phyloP scores from a whole-genome alignment of 2,113 vertebrate genomes.

The Scopus umbretta region DNA sequence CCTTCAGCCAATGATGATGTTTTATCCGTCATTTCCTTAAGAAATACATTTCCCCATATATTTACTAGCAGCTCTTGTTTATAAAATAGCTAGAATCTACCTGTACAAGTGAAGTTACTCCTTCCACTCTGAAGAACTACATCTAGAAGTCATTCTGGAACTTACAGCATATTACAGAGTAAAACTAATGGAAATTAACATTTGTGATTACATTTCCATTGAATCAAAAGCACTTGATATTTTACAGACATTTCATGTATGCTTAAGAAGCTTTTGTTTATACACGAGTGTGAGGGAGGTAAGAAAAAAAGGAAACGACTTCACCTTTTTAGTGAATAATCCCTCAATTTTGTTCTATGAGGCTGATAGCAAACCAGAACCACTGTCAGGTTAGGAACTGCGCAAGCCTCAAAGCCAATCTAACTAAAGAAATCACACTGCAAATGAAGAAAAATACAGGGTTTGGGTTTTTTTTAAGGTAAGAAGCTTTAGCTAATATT shows the following conservation, averaged over 20 bases:
- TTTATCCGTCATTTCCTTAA: not conserved
- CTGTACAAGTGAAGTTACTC: not conserved
- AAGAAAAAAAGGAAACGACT: constrained; percentile 3
- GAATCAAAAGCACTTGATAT: not conserved
- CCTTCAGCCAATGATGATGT: not conserved
- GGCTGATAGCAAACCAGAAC: constrained; percentile 57
- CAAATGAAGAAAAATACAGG: not conserved
- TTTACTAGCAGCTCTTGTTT: not conserved
- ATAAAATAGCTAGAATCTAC: not conserved
- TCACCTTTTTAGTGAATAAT: constrained; percentile 3
- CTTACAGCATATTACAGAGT: not conserved
- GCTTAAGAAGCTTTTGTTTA: not conserved
- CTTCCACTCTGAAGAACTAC: not conserved
- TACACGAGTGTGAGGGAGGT: not conserved
- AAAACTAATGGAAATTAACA: not conserved
- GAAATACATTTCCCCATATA: not conserved
- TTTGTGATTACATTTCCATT: not conserved
- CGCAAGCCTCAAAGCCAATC: not conserved
- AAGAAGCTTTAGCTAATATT: not conserved
- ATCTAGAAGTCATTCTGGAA: not conserved
- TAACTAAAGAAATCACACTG: not conserved
- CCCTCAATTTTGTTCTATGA: constrained; percentile 31
- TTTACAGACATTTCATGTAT: not conserved
- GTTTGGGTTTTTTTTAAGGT: not conserved
- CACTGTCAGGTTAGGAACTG: constrained; percentile 24